Evolutionary conservation across 1,140 invertebrate genomes (phyloP), one percentile per base, ranked within the genome.

Genomic region (Drosophila albomicans): DNA sequence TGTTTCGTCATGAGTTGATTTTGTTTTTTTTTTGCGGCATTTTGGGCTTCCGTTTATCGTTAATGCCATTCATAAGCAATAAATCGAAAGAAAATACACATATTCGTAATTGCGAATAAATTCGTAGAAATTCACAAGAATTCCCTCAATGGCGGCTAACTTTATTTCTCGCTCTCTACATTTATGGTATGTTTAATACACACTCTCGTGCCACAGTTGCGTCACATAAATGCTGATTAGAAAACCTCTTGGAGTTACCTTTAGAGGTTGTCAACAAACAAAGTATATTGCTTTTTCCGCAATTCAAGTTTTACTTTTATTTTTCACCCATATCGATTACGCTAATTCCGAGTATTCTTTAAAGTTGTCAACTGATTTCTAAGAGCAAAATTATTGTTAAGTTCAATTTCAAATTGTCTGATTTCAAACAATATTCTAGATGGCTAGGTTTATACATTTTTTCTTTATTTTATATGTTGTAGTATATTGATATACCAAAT

Each of bases 11-110:
- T 61, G 7, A 58, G 16, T 45, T 56, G 46, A 61, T 5, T 54
- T 43, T 71, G 7, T 5, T 13, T 46, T 46, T 51, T 25, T 51
- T 51, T 73, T 59, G 62, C 64, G 57, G 51, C 41, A 35, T 54
- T 62, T 49, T 15, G 6, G n/a, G 46, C 49, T 74, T 74, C 71
- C 71, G 71, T 45, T 74, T 74, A 61, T 74, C 71, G 65, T 74
- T 56, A 62, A 74, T 30, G 48, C 38, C 65, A 46, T 62, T 74
- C 65, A 69, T 41, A 62, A 62, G 71, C 57, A 61, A 74, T 62
- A 74, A 74, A 61, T 69, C 65, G 65, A 68, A 54, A 30, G 32
- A 41, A 57, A 38, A 56, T 56, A 28, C 32, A 49, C 30, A 64
- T 49, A 71, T 32, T 51, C 38, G 57, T 69, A 69, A 61, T 69